Evolutionary conservation across 2,113 vertebrate species (phyloP).

Genomic region (Promerops cafer): DNA sequence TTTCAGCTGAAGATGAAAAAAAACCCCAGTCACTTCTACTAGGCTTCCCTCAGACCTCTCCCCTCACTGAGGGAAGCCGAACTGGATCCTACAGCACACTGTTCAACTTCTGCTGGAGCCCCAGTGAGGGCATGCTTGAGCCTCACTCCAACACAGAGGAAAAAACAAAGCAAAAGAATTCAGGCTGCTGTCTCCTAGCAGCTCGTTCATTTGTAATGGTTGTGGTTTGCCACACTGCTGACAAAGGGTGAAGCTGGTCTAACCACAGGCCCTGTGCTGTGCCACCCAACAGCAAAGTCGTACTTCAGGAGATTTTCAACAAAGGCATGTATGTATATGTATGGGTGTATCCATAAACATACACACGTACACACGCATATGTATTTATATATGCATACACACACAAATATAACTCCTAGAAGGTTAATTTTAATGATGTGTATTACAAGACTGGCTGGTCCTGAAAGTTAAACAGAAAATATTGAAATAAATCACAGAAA

Average conservation of each 20-base stretch:
- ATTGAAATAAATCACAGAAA: background rate
- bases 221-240: background rate
- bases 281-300: background rate
- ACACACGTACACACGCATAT: background rate
- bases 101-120: background rate
- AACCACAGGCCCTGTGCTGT: background rate
- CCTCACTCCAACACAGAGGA: no score
- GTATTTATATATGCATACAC: background rate
- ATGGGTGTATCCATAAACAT: background rate
- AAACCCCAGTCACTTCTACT: background rate
- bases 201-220: rapidly evolving
- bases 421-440: background rate
- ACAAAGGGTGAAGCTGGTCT: background rate
- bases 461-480: background rate
- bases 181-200: background rate
- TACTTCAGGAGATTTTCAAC: background rate
- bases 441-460: background rate
- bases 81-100: background rate
- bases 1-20: background rate
- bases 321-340: no score
- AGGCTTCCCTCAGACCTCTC: background rate
- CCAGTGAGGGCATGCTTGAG: rapidly evolving
- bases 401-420: rapidly evolving
- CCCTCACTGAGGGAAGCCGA: background rate
- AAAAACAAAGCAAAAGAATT: background rate